Conservation (phyloP, 2,113 vertebrate species). For the Etia nguti region DNA sequence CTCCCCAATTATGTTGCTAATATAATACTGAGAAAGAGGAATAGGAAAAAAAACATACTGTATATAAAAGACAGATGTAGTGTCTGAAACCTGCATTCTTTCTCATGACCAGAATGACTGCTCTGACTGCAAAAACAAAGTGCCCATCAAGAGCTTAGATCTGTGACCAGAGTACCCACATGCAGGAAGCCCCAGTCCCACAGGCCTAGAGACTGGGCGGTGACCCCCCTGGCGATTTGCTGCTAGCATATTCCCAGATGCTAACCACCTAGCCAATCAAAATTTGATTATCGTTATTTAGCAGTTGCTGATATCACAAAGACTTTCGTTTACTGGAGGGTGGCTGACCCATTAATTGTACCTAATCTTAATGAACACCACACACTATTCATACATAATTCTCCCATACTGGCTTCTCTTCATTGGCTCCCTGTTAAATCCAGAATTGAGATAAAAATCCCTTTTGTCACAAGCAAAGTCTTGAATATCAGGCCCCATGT, state of each 20-base stretch:
- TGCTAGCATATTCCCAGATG: neutral
- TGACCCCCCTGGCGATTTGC: neutral
- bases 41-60: neutral
- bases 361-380: too few relatives aligned
- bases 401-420: too few relatives aligned
- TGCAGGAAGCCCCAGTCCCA: neutral
- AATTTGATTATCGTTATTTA: neutral
- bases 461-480: too few relatives aligned
- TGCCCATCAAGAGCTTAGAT: neutral
- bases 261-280: neutral
- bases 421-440: too few relatives aligned
- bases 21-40: neutral
- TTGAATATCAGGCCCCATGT: too few relatives aligned
- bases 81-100: neutral
- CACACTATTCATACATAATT: too few relatives aligned
- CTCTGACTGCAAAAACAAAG: neutral
- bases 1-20: neutral
- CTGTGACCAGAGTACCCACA: neutral
- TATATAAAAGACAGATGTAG: neutral
- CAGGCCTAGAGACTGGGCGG: accelerated
- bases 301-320: neutral
- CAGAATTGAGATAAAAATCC: too few relatives aligned
- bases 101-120: neutral
- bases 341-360: too few relatives aligned
- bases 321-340: neutral